Percentiles rank a stretch among this genome's conserved stretches.
Evolutionary conservation across 37 sponge, comb jelly and placozoan genomes (phyloP).

Genomic region (Oopsacas minuta): DNA sequence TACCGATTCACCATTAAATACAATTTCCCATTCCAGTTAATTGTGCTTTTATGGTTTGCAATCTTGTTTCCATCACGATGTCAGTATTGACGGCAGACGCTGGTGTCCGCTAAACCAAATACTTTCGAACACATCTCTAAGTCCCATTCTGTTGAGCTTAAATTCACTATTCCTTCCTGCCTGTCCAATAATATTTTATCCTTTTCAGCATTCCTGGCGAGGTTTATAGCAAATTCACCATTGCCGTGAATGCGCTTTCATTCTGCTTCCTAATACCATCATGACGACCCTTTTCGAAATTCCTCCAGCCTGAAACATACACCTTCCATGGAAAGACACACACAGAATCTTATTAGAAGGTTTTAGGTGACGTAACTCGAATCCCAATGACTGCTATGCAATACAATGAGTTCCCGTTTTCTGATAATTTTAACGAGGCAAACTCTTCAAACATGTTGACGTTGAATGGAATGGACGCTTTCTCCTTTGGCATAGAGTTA

Average conservation of each 20-base stretch:
- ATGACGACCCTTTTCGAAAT: neutral
- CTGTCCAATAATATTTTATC: neutral
- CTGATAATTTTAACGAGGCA: neutral
- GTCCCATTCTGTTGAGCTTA: conserved; percentile 6
- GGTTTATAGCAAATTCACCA: neutral
- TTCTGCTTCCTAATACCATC: neutral
- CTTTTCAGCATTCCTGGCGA: neutral
- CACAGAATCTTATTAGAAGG: neutral
- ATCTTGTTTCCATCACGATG: neutral
- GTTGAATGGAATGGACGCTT: neutral
- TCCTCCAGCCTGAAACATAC: too few relatives aligned
- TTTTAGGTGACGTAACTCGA: neutral
- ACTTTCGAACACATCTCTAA: neutral
- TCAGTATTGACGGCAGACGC: neutral
- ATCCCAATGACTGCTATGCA: neutral
- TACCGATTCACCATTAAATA: neutral
- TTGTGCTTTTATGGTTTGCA: neutral
- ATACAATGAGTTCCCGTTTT: neutral
- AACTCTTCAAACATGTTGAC: neutral
- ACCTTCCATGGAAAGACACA: too few relatives aligned
- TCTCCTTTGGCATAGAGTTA: neutral
- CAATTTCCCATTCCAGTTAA: too few relatives aligned
- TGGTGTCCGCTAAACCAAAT: neutral
- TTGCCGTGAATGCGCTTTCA: neutral
- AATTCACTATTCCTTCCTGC: conserved; percentile 9